Conservation (phyloP, 2,797 vertebrate genomes). For the Clarias platycephalus region DNA sequence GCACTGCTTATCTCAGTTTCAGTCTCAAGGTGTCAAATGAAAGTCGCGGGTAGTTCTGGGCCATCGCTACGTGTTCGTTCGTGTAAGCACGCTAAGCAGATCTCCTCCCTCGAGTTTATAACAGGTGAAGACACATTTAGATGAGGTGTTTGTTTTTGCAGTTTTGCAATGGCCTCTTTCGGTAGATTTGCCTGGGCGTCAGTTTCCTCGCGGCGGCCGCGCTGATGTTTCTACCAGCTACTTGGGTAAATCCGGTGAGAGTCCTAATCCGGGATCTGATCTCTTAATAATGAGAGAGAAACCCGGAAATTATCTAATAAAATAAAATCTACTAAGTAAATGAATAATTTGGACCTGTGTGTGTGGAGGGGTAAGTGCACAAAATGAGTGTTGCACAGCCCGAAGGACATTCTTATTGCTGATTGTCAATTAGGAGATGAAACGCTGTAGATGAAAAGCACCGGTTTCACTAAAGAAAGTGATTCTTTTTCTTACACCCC, state of each 20-base stretch:
- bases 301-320: not conserved
- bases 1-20: conserved; percentile 49
- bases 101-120: conserved; percentile 58
- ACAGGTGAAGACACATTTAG: conserved; percentile 34
- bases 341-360: not conserved
- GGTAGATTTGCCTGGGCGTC: conserved; percentile 58
- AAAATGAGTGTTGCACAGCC: conserved; percentile 36
- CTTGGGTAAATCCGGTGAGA: conserved; percentile 40
- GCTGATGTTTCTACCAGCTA: conserved; percentile 55
- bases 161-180: conserved; percentile 37
- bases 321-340: not conserved
- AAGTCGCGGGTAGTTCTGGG: conserved; percentile 33
- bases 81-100: conserved; percentile 53
- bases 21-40: conserved; percentile 67
- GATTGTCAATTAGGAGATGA: conserved; percentile 61
- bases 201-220: conserved; percentile 59
- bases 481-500: conserved; percentile 63
- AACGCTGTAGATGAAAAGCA: conserved; percentile 66
- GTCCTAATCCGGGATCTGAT: conserved; percentile 61
- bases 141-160: conserved; percentile 56
- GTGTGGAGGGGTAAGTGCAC: not conserved
- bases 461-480: conserved; percentile 59
- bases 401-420: conserved; percentile 48
- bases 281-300: conserved; percentile 10
- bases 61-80: conserved; percentile 21